Conservation (phyloP, 35 echinoderm and acorn worm genomes). For the Apostichopus parvimensis region DNA sequence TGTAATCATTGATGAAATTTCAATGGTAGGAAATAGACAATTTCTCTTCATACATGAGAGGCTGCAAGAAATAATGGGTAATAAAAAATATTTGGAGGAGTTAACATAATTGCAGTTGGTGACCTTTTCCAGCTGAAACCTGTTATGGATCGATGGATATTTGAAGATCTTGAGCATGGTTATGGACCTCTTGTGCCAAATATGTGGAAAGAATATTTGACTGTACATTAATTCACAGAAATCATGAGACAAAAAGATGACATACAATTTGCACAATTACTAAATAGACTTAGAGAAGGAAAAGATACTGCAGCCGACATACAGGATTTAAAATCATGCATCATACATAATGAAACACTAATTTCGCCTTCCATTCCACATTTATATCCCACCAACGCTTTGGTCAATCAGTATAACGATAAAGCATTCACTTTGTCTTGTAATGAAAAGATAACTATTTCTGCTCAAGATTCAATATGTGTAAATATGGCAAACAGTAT, state of each 20-base stretch:
- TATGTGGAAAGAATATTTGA: too few species aligned
- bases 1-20: constrained; percentile 58
- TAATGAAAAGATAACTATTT: neutral
- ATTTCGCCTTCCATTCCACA: neutral
- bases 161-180: too few species aligned
- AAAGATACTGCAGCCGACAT: constrained; percentile 31
- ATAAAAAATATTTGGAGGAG: constrained; percentile 35
- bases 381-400: constrained; percentile 9
- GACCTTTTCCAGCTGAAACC: too few species aligned
- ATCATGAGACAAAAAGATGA: too few species aligned
- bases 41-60: constrained; percentile 28
- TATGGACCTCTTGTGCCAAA: too few species aligned
- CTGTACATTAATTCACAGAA: too few species aligned
- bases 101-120: neutral
- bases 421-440: neutral
- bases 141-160: too few species aligned
- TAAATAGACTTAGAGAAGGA: constrained; percentile 43
- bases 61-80: constrained; percentile 26
- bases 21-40: constrained; percentile 54
- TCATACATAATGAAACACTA: neutral
- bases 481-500: neutral
- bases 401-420: constrained; percentile 32
- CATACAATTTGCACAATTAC: constrained; percentile 4
- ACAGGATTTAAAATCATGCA: neutral
- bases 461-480: neutral